A percentile compares a stretch with the other conserved stretches of the same genome.
phyloP scores from a whole-genome alignment of 1,140 invertebrate genomes.

The Pseudoatta argentina region DNA sequence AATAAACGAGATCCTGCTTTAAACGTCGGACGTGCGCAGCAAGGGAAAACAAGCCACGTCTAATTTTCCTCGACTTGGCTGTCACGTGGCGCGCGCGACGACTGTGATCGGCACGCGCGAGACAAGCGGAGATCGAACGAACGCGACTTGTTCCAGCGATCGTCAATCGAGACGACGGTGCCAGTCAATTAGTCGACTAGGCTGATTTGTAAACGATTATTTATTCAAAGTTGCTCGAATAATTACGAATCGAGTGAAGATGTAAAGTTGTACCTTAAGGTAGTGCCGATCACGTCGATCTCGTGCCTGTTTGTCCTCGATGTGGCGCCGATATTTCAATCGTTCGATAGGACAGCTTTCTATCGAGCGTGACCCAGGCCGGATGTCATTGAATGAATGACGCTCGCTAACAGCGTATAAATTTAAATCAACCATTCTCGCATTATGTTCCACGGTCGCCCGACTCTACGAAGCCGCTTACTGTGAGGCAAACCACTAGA shows the following conservation, averaged over 20 bases:
- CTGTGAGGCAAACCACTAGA: conserved; percentile 25
- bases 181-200: conserved; percentile 14
- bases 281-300: conserved; percentile 33
- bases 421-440: conserved; percentile 50
- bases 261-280: too few species aligned
- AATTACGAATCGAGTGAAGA: conserved; percentile 12
- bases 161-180: conserved; percentile 8
- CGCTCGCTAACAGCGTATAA: conserved; percentile 15
- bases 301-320: conserved; percentile 38
- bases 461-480: background rate
- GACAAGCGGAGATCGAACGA: conserved; percentile 29
- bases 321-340: conserved; percentile 46
- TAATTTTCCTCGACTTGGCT: conserved; percentile 35
- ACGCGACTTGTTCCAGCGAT: background rate
- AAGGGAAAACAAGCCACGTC: conserved; percentile 34
- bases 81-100: conserved; percentile 1
- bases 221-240: conserved; percentile 30
- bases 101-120: background rate
- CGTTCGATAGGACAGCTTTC: conserved; percentile 45
- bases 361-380: conserved; percentile 49
- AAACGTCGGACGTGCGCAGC: conserved; percentile 42
- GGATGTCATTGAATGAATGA: conserved; percentile 48
- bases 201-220: background rate
- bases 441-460: conserved; percentile 41
- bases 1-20: conserved; percentile 41